Evolutionary conservation across 2,113 vertebrate species (phyloP), one percentile per base, ranked within the genome.

Genomic region (Cisticola juncidis): DNA sequence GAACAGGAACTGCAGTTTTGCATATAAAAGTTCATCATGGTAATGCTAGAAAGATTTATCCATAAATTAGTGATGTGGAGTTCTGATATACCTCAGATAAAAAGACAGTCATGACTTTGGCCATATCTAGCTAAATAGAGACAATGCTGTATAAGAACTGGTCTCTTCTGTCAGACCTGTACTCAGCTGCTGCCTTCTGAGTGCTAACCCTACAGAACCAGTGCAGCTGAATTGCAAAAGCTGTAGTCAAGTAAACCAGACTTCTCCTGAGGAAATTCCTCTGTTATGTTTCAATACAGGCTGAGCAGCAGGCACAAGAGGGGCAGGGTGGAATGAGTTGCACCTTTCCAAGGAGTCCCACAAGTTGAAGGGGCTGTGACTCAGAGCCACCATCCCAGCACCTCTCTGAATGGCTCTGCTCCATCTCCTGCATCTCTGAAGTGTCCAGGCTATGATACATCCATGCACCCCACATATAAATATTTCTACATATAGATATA

Each of bases 221-320:
- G 31, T 4, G 31, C 2, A 3, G n/a, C 9, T 53, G 50, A 80
- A 83, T 18, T 44, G 31, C 12, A 72, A 79, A 60, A 72, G 7
- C 26, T 53, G 4, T 6, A 38, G n/a, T 14, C 9, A 88, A 79
- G 61, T 17, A 31, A 31, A n/a, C 1, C 53, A 61, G 53, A 47
- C 24, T 53, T 65, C 18, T 65, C 26, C 14, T 0, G 0, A 3
- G 1, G 1, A 12, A 14, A 11, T 81, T 92, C 35, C 9, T 18
- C 0, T 0, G 6, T 54, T 64, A 9, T 8, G 3, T 36, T 82
- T 65, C 42, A 28, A 66, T 53, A 20, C 0, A 1, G 12, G 5
- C 14, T 35, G 44, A 85, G 57, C 36, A 74, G 24, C 8, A 65
- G 28, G 2, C 29, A 20, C 33, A 35, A 28, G 38, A 84, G 2